Base-by-base conservation (phyloP, 1,140 invertebrate species). In the Ips typographus region DNA sequence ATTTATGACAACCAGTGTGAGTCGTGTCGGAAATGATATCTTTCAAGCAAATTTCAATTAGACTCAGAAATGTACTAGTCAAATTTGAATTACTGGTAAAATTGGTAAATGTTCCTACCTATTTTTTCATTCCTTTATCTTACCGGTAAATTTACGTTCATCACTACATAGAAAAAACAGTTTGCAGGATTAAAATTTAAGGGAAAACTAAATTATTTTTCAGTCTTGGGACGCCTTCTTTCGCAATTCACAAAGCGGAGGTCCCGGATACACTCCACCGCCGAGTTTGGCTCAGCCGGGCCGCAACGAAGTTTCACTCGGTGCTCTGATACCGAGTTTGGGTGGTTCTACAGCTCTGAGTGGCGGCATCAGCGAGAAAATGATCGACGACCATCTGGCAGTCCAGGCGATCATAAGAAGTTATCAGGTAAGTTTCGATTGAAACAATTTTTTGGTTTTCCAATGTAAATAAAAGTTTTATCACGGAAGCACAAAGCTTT, bases 191-290 rank as follows among this genome's bases (percentile, higher is more conserved):
- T 47, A 47, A 47, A 47, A 47, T 47, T 47, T 5, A 47, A 4
- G 44, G n/a, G 1, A 56, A 56, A 42, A 40, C 7, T 7, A 58
- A 40, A 2, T 76, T 77, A 75, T 77, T 76, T 84, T 85, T 42
- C 77, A 98, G 94, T 98, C 96, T 56, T 99, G 97, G 97, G 96
- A 98, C 84, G 89, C 94, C 1, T 99, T 96, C 83, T 99, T 99
- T 85, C 90, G 94, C 66, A 95, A 91, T 82, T 89, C 91, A 53
- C 86, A 90, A 38, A 86, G 86, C 71, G 94, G 94, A 66, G 91
- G 94, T 37, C 83, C 89, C 61, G 95, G 94, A 1, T 98, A 98
- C 80, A 87, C 89, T 69, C 82, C 91, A 37, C 95, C 95, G 56
- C 95, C 95, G 63, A 88, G 91, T 59, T 82, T 95, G 37, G 90